Evolutionary conservation across 2,113 vertebrate species (phyloP).

Genomic region (Anser cygnoides): DNA sequence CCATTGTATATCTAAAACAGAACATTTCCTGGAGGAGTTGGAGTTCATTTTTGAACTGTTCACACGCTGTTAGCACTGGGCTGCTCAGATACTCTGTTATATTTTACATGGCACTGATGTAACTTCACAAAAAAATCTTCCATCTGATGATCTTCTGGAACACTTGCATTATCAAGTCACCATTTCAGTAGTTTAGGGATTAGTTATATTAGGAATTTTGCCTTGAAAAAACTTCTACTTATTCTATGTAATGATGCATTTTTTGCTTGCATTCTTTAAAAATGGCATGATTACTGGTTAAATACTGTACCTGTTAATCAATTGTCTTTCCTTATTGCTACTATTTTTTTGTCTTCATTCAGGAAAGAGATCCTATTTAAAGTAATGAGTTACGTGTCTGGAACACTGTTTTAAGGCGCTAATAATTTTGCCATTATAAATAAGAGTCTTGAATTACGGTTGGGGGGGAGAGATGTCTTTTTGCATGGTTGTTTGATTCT

Average conservation of each 20-base stretch:
- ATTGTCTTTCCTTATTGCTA: not conserved
- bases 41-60: not conserved
- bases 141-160: not conserved
- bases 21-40: not conserved
- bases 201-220: conserved; percentile 31
- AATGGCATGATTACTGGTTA: conserved; percentile 18
- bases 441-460: not conserved
- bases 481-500: conserved; percentile 17
- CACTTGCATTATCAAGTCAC: conserved; percentile 50
- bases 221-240: not conserved
- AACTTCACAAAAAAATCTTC: not conserved
- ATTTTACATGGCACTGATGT: not conserved
- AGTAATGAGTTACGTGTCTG: not conserved
- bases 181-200: conserved; percentile 49
- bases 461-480: not conserved
- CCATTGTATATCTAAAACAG: not conserved
- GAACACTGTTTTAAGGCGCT: not conserved
- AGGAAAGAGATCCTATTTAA: not conserved
- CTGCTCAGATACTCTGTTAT: not conserved
- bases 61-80: not conserved
- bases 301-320: not conserved
- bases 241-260: not conserved
- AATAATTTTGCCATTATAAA: not conserved
- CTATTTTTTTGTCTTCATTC: not conserved
- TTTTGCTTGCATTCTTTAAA: conserved; percentile 49